phyloP scores from a whole-genome alignment of 2,113 vertebrate genomes.

The Coturnix japonica region DNA sequence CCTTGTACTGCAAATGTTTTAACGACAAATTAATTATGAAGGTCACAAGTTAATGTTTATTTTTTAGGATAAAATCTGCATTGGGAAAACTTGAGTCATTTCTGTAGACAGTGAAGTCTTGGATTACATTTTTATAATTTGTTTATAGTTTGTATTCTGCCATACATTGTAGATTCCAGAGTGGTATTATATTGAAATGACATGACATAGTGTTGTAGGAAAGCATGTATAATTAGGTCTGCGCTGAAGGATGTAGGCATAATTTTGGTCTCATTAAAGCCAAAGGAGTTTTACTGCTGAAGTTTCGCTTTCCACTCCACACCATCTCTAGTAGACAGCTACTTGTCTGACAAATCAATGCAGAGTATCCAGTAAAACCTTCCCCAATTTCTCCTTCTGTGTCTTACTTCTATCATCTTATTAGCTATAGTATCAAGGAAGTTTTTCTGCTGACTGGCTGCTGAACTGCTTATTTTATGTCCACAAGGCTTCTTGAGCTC shows the following conservation, averaged over 20 bases:
- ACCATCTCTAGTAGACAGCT: neutral
- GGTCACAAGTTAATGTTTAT: constrained; percentile 73
- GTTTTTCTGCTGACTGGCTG: neutral
- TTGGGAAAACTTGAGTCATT: constrained; percentile 52
- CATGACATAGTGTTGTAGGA: neutral
- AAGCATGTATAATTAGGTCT: neutral
- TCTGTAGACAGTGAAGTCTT: constrained; percentile 40
- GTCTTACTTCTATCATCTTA: neutral
- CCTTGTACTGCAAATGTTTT: constrained; percentile 68
- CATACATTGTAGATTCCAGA: neutral
- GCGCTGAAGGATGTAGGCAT: neutral
- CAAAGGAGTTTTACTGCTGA: neutral
- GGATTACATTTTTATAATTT: neutral
- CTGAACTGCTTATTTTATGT: neutral
- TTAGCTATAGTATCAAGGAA: neutral
- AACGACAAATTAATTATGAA: constrained; percentile 70
- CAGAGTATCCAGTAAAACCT: neutral
- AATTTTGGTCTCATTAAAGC: neutral
- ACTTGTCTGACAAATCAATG: neutral
- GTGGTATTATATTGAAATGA: neutral
- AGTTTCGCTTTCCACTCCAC: neutral
- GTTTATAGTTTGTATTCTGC: constrained; percentile 23
- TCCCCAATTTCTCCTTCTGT: neutral
- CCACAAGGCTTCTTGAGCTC: neutral
- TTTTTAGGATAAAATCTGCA: constrained; percentile 58